Percentiles rank a stretch among this genome's conserved stretches.
Conservation (phyloP, 2,113 vertebrate species). For the Xiphophorus maculatus region DNA sequence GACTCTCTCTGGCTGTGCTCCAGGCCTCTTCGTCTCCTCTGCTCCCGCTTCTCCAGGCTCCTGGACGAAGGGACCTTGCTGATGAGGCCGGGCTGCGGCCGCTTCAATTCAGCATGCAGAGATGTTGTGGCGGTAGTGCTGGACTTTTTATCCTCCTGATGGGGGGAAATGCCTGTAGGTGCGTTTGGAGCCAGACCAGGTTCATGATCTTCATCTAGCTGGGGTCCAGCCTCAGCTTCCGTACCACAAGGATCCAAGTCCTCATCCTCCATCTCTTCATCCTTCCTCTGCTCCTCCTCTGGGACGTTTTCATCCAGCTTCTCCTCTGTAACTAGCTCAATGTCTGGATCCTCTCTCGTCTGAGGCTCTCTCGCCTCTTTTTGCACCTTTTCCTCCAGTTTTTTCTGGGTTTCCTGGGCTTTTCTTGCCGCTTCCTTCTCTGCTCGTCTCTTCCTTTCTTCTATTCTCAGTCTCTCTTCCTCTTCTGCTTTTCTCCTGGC, state of each 20-base stretch:
- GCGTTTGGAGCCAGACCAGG: slow-evolving; percentile 1
- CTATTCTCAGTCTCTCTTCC: slow-evolving; percentile 34
- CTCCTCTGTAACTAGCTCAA: slow-evolving; percentile 65
- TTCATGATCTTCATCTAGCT: slow-evolving; percentile 40
- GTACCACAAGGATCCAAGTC: slow-evolving; percentile 43
- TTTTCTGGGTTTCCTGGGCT: slow-evolving; percentile 57
- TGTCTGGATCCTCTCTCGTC: slow-evolving; percentile 72
- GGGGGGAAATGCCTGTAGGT: neutral
- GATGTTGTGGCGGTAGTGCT: neutral
- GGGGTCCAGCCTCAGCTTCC: slow-evolving; percentile 68
- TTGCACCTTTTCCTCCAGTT: slow-evolving; percentile 39
- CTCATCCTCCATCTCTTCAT: slow-evolving; percentile 37
- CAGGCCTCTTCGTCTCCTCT: slow-evolving; percentile 88
- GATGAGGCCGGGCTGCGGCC: slow-evolving; percentile 10
- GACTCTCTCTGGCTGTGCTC: slow-evolving; percentile 91
- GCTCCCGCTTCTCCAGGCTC: slow-evolving; percentile 91
- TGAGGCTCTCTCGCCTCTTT: slow-evolving; percentile 51
- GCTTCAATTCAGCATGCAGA: slow-evolving; percentile 36
- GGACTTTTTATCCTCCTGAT: slow-evolving; percentile 4
- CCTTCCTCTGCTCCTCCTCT: slow-evolving; percentile 19
- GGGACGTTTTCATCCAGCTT: slow-evolving; percentile 36
- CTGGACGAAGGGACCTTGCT: slow-evolving; percentile 38
- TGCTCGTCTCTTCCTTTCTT: slow-evolving; percentile 37
- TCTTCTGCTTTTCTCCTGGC: slow-evolving; percentile 45
- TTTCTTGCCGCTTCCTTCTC: slow-evolving; percentile 54